Conservation (phyloP, 53 echinoderm and acorn worm genomes). For the Antedon mediterranea region DNA sequence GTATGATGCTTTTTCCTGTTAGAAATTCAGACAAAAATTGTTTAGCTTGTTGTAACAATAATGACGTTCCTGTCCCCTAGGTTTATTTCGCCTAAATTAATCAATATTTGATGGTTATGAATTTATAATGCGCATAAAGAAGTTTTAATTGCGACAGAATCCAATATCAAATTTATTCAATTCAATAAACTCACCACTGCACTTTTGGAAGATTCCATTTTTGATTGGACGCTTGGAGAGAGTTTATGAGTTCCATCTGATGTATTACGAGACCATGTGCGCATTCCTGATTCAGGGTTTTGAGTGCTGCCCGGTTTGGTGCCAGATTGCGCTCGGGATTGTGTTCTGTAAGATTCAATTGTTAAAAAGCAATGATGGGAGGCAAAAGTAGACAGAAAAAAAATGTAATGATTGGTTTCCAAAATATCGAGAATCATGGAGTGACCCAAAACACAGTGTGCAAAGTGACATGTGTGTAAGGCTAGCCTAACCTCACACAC, state of each 20-base stretch:
- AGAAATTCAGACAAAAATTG: neutral
- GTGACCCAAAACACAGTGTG: too few relatives aligned
- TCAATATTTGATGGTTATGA: too few relatives aligned
- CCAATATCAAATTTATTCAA: neutral
- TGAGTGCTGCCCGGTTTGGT: slow-evolving; percentile 9
- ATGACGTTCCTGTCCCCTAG: too few relatives aligned
- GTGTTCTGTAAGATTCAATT: neutral
- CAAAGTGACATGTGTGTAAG: too few relatives aligned
- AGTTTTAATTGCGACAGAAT: too few relatives aligned
- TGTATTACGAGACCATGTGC: slow-evolving; percentile 22
- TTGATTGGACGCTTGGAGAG: slow-evolving; percentile 15
- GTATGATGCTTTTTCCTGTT: slow-evolving; percentile 84
- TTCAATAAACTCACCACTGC: slow-evolving; percentile 15
- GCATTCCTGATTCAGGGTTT: slow-evolving; percentile 18
- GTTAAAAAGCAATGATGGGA: too few relatives aligned
- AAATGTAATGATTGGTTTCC: too few relatives aligned
- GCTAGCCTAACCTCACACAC: too few relatives aligned
- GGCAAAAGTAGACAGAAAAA: too few relatives aligned
- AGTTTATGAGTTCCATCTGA: neutral
- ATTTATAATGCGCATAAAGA: too few relatives aligned
- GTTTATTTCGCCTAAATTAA: too few relatives aligned
- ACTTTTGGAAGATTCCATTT: slow-evolving; percentile 14
- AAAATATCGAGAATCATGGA: too few relatives aligned
- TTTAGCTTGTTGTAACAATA: neutral
- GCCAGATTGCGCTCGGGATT: slow-evolving; percentile 24